Base-by-base conservation (phyloP, 2,888 invertebrate species). In the Calameuta idolon region DNA sequence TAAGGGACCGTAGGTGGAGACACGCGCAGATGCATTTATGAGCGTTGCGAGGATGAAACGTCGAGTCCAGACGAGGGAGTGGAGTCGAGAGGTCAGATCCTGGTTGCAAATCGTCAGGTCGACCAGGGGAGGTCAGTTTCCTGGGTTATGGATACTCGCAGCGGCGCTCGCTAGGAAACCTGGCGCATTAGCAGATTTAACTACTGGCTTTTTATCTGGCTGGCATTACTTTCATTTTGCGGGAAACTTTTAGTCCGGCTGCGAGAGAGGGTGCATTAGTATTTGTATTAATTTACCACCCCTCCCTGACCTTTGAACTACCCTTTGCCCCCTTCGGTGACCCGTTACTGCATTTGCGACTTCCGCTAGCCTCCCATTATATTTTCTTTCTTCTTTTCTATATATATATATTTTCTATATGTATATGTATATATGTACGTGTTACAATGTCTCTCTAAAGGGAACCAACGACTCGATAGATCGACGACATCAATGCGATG, bases 181-280 rank as follows among this genome's bases (percentile, higher is more conserved):
- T 15, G 83, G 85, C 85, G 85, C 85, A 86, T 87, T 86, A 87
- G 84, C 83, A 85, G 86, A 87, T 86, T 87, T 86, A 85, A 87
- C 85, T 83, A 84, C 81, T 80, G 69, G 76, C 81, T 84, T 84
- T 84, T 84, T 83, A 85, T 85, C 83, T 80, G 81, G 79, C 76
- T 12, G 34, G 31, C 85, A 83, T 86, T 85, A 86, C 85, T 85
- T 83, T 85, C 83, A 84, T 85, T 85, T 83, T 80, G 82, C 79
- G 81, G 76, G 69, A 76, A 23, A 55, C 55, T 55, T 55, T 55
- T 15, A 71, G 71, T 33, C 15, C 31, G 31, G 31, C 71, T 33
- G 4, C 15, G 71, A 31, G 71, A 33, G 55, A 23, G 23, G 31
- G 71, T 31, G 71, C 71, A 71, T 71, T 71, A 71, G 71, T 71